Base-by-base conservation (phyloP, 2,888 invertebrate genomes). In the Acrobeloides nanus region DNA sequence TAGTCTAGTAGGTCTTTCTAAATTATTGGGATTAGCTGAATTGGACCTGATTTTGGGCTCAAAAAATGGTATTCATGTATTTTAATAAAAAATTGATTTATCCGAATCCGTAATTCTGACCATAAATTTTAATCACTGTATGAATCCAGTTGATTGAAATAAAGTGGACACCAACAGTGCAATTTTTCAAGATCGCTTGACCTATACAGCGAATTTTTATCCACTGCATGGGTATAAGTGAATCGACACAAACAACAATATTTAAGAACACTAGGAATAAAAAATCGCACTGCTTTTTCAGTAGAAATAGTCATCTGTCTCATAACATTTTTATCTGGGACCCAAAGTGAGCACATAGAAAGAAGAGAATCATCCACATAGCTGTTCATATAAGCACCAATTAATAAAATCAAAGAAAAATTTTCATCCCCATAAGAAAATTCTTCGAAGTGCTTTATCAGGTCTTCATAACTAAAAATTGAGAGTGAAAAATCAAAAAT, bases 401-500 rank as follows among this genome's bases (percentile, higher is more conserved):
- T 48, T 7, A 59, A 35, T 12, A 59, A 20, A 18, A 57, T 38
- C 2, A 51, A 35, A 8, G 62, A 45, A 37, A 66, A 68, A 32
- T 53, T 47, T 1, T 37, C 40, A 43, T 63, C 48, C 17, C 64
- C 65, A 29, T 56, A 29, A 4, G 65, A 61, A 43, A 57, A 59
- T 38, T 66, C 55, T 25, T 62, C 64, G 48, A 56, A 68, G 20
- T 54, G 48, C 33, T 48, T 48, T 25, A 68, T 51, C 15, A 68
- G 46, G 25, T 66, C 61, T 41, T 65, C 65, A 45, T 53, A 68
- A 40, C 66, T 66, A 46, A 27, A 66, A 51, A 17, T 37, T 7
- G 12, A 24, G 33, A 18, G 7, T 7, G 15, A 44, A n/a, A n/a
- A n/a, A n/a, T n/a, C n/a, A 45, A 10, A 44, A 46, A 44, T 46